These are phyloP conservation scores for Plutomurus gul DNA, from an alignment of 1,140 invertebrate species.

Conservation along the genomic window DNA sequence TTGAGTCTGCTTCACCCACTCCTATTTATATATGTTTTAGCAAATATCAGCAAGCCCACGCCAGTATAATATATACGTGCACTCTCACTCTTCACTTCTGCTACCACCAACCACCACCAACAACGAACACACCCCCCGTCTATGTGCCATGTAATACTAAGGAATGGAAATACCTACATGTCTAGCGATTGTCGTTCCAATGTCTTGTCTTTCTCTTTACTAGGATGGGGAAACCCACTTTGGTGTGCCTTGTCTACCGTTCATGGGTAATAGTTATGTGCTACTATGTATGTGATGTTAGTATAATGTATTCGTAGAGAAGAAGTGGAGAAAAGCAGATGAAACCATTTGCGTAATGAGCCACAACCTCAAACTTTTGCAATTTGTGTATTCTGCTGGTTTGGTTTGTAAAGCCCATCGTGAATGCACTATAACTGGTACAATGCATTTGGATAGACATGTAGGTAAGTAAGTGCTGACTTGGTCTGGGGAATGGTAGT, in stretches of 20 bases:
- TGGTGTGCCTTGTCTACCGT: no score
- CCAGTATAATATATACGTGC: no score
- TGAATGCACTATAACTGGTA: not conserved
- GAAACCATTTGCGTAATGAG: constrained; percentile 50
- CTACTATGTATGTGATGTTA: not conserved
- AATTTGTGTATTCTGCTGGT: constrained; percentile 41
- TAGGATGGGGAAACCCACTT: no score
- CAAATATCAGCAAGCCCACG: not conserved
- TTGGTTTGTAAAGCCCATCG: not conserved
- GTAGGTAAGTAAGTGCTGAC: no score
- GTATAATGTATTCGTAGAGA: constrained; percentile 4
- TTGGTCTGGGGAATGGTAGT: no score
- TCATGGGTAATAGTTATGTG: not conserved
- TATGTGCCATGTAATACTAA: no score
- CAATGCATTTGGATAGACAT: constrained; percentile 23
- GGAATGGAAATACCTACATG: no score
- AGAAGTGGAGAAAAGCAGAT: constrained; percentile 33
- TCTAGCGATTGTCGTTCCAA: no score
- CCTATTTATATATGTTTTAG: not conserved
- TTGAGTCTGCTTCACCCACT: not conserved
- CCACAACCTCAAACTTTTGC: constrained; percentile 50
- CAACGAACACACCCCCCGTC: no score
- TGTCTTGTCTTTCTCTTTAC: no score
- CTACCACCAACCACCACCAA: no score
- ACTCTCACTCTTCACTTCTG: no score